phyloP scores from a whole-genome alignment of 2,888 invertebrate genomes.

The Sipha maydis region DNA sequence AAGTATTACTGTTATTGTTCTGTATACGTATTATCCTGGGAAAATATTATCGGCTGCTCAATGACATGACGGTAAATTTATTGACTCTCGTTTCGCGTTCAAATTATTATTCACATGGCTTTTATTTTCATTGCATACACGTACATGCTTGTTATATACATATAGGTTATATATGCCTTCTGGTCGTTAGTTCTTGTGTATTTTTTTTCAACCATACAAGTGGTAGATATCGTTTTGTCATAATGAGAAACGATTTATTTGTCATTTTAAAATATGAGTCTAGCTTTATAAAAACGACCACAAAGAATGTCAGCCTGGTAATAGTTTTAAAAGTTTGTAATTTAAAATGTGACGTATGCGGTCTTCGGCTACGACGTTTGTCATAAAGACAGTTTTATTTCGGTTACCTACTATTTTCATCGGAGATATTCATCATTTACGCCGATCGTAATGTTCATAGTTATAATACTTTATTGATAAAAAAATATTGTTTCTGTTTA shows the following conservation, averaged over 20 bases:
- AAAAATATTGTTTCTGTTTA: not conserved
- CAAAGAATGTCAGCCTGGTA: not conserved
- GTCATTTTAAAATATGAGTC: slow-evolving; percentile 3
- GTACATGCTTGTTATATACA: not conserved
- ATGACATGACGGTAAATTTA: slow-evolving; percentile 13
- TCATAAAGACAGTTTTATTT: slow-evolving; percentile 22
- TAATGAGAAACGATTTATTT: slow-evolving; percentile 32
- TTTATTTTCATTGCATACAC: not conserved
- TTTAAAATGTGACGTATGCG: slow-evolving; percentile 9
- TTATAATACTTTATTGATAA: not conserved
- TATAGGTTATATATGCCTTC: not conserved
- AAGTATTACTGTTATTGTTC: slow-evolving; percentile 12
- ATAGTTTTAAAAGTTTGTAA: slow-evolving; percentile 8
- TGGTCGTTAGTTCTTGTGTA: not conserved
- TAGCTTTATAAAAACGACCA: not conserved
- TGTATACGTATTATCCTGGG: not conserved
- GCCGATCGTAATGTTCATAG: not conserved
- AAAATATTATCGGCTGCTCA: not conserved
- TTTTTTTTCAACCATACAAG: not conserved
- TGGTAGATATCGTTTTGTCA: slow-evolving; percentile 2
- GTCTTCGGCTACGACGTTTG: not conserved
- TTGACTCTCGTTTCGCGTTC: slow-evolving; percentile 5
- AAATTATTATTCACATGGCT: not conserved
- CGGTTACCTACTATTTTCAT: slow-evolving; percentile 10
- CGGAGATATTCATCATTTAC: not conserved